Base-by-base conservation (phyloP, 2,888 invertebrate species). In the Oxycera nigricornis region DNA sequence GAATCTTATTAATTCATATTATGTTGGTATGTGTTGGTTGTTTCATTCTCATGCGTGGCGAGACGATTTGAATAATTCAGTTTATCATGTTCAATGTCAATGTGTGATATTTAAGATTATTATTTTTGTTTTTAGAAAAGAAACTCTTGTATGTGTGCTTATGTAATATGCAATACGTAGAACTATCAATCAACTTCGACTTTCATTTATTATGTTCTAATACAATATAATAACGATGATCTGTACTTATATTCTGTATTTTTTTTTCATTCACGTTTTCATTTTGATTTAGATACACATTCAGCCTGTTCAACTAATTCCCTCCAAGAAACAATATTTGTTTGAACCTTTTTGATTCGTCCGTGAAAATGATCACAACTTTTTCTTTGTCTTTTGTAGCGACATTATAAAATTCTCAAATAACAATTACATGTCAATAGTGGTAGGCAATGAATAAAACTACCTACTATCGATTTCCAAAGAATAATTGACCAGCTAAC, bases 31-130 rank as follows among this genome's bases (percentile, higher is more conserved):
- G 41, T 41, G 11, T 2, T 4, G 22, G n/a, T n/a, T n/a, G n/a
- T n/a, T n/a, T n/a, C n/a, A n/a, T n/a, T n/a, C n/a, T n/a, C n/a
- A n/a, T n/a, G n/a, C n/a, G n/a, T n/a, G n/a, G n/a, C n/a, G n/a
- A n/a, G n/a, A n/a, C n/a, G n/a, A n/a, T n/a, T n/a, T n/a, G n/a
- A n/a, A n/a, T n/a, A n/a, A n/a, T n/a, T n/a, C n/a, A n/a, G n/a
- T n/a, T n/a, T 70, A 52, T 68, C 30, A 20, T 30, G 22, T 46
- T 67, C 62, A 67, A 14, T 50, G 30, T 35, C 39, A 31, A 62
- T 17, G 35, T 35, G 9, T n/a, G 14, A 24, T 31, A 30, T 31
- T 35, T 7, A 35, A 62, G 9, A 22, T 62, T 35, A 14, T n/a
- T 55, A 55, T 20, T 6, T 55, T 14, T 14, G 20, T 22, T 3